A percentile compares a stretch with the other conserved stretches of the same genome.
Conservation (phyloP, 2,113 vertebrate genomes). For the Apaloderma vittatum region DNA sequence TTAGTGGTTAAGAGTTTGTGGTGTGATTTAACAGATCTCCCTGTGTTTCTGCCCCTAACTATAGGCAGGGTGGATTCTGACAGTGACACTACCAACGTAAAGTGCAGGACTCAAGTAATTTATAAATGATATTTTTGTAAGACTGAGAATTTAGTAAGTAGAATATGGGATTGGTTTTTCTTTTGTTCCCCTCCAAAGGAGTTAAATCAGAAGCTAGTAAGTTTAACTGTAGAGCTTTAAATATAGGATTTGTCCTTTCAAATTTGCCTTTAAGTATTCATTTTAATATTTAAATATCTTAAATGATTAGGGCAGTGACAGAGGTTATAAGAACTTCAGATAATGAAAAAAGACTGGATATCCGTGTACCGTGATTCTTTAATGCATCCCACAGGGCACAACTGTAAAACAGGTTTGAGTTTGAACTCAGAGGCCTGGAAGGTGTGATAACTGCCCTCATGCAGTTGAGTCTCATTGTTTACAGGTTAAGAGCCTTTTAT, state of each 20-base stretch:
- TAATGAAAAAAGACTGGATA: neutral
- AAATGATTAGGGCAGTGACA: neutral
- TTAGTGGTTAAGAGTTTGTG: neutral
- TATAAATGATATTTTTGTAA: neutral
- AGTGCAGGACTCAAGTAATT: accelerated
- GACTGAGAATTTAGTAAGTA: neutral
- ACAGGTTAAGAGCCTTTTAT: neutral
- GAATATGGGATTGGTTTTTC: neutral
- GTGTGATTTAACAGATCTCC: neutral
- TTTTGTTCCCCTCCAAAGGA: neutral
- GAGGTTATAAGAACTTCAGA: neutral
- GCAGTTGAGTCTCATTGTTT: neutral
- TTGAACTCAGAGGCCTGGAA: neutral
- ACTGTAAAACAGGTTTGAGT: neutral
- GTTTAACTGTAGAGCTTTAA: neutral
- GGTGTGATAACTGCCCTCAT: neutral
- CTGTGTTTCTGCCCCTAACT: neutral
- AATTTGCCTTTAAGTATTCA: neutral
- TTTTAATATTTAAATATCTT: slow-evolving; percentile 1
- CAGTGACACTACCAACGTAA: neutral
- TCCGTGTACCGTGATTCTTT: neutral
- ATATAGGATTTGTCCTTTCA: neutral
- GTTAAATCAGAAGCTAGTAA: neutral
- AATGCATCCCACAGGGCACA: neutral
- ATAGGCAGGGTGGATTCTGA: neutral